Conservation (phyloP, 2,113 vertebrate species). For the Tragulus kanchil region DNA sequence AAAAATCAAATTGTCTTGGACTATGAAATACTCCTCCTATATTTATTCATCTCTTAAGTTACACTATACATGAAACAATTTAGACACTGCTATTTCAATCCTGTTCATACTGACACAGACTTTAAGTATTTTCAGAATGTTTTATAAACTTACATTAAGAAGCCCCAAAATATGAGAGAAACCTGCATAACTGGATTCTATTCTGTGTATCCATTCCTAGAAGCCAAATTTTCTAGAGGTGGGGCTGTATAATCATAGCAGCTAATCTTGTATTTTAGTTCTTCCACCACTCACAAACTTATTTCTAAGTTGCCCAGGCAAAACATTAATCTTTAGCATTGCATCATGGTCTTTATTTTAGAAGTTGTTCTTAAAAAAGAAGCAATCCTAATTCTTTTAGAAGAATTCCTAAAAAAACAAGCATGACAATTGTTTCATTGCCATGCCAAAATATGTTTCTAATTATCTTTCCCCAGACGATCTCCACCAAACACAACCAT, state of each 20-base stretch:
- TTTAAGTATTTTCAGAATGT: constrained; percentile 23
- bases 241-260: neutral
- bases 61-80: neutral
- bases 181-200: neutral
- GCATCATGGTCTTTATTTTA: constrained; percentile 44
- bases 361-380: neutral
- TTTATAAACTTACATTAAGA: constrained; percentile 37
- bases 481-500: constrained; percentile 37
- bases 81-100: constrained; percentile 20
- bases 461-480: constrained; percentile 42
- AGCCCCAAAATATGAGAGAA: neutral
- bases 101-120: neutral
- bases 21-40: neutral
- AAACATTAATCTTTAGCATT: constrained; percentile 29
- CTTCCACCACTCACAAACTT: neutral
- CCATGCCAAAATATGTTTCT: constrained; percentile 34
- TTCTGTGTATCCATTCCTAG: neutral
- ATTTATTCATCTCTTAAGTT: constrained; percentile 20
- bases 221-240: constrained; percentile 34
- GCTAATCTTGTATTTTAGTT: neutral
- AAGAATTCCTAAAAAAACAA: constrained; percentile 46
- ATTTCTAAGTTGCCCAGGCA: constrained; percentile 41
- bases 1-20: neutral
- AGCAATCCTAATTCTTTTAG: constrained; percentile 13
- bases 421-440: constrained; percentile 41